These are phyloP conservation scores for Aleiodes alternator DNA, from an alignment of 2,888 invertebrate species.

Conservation along the genomic window DNA sequence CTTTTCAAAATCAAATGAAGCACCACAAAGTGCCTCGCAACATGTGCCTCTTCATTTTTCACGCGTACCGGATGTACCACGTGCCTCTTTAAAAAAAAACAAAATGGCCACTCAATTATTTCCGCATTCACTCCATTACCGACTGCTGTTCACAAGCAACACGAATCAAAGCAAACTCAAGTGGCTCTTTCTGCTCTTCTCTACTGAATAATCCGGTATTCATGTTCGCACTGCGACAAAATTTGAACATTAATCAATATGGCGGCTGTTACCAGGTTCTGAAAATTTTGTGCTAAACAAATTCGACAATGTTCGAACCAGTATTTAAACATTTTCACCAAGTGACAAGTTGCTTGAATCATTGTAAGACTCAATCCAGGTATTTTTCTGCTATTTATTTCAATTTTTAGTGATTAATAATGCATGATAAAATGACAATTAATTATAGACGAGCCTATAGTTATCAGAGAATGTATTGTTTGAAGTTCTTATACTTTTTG, in stretches of 20 bases:
- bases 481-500: neutral
- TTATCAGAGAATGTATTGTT: no score
- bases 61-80: constrained; percentile 25
- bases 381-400: neutral
- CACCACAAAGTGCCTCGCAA: neutral
- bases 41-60: constrained; percentile 7
- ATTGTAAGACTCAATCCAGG: neutral
- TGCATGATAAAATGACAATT: neutral
- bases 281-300: neutral
- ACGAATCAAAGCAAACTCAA: no score
- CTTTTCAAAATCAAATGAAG: neutral
- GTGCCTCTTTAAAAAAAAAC: constrained; percentile 3
- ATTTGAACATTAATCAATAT: constrained; percentile 24
- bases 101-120: neutral
- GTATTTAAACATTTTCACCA: neutral
- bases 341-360: constrained; percentile 1
- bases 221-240: constrained; percentile 19
- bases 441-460: neutral
- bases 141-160: neutral
- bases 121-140: neutral
- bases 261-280: constrained; percentile 8
- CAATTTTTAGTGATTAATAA: neutral
- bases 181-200: no score
- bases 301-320: neutral
- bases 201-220: no score